A percentile compares a stretch with the other conserved stretches of the same genome.
Conservation (phyloP, 2,113 vertebrate genomes). For the Datnioides undecimradiatus region DNA sequence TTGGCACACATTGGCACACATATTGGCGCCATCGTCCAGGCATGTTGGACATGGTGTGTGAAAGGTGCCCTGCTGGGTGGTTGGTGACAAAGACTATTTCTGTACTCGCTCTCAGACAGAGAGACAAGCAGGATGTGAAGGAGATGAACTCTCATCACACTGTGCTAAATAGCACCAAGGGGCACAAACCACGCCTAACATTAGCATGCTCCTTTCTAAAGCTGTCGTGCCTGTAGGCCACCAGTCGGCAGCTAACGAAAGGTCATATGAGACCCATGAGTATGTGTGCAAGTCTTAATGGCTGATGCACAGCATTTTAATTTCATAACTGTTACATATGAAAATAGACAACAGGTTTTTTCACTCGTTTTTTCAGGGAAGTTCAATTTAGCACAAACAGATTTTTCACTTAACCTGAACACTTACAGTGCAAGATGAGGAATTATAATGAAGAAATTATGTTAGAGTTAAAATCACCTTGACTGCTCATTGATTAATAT, state of each 20-base stretch:
- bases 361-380: not conserved
- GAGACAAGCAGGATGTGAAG: conserved; percentile 57
- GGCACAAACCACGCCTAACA: conserved; percentile 62
- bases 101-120: conserved; percentile 62
- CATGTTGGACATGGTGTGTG: conserved; percentile 65
- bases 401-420: not conserved
- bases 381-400: not conserved
- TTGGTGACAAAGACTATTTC: conserved; percentile 73
- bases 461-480: not conserved
- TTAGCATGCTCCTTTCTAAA: conserved; percentile 60
- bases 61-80: conserved; percentile 70
- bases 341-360: not conserved
- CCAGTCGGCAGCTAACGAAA: conserved; percentile 34
- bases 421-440: not conserved
- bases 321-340: not conserved
- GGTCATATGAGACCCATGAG: conserved; percentile 44
- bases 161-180: conserved; percentile 62
- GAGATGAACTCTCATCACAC: conserved; percentile 69
- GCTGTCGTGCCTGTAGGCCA: conserved; percentile 46
- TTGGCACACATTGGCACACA: conserved; percentile 50
- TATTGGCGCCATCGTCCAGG: conserved; percentile 37
- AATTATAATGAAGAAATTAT: not conserved
- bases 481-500: not conserved
- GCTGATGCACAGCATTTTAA: not conserved
- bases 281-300: conserved; percentile 14